phyloP scores from a whole-genome alignment of 2,888 invertebrate species.

The Pterobdella sp. region DNA sequence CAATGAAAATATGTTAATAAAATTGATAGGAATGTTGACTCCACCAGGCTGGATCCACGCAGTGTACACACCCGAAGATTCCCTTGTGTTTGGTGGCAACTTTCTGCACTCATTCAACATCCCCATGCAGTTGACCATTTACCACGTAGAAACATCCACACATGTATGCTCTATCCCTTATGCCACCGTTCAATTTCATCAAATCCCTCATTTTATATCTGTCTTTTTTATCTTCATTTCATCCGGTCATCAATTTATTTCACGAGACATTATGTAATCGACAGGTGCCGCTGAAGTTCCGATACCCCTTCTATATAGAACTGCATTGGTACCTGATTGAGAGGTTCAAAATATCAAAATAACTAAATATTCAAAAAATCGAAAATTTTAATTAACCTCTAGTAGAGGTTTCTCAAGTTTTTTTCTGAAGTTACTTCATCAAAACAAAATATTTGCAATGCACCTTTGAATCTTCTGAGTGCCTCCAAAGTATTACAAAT shows the following conservation, averaged over 20 bases:
- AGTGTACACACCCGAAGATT: slow-evolving; percentile 89
- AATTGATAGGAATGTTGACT: not conserved
- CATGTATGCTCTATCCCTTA: slow-evolving; percentile 58
- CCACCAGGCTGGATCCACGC: slow-evolving; percentile 85
- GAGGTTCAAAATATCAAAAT: too few relatives aligned
- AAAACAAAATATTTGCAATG: too few relatives aligned
- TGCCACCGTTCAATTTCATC: not conserved
- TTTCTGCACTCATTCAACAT: slow-evolving; percentile 92
- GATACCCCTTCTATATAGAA: slow-evolving; percentile 95
- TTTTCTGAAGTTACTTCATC: too few relatives aligned
- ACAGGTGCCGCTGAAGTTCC: slow-evolving; percentile 88
- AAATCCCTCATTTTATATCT: not conserved
- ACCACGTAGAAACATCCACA: slow-evolving; percentile 86
- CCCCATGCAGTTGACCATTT: slow-evolving; percentile 88
- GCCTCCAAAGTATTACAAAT: slow-evolving; percentile 46
- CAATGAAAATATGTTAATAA: not conserved
- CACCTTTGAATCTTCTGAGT: too few relatives aligned
- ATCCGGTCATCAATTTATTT: not conserved
- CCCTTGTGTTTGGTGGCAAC: slow-evolving; percentile 94
- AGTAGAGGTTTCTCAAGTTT: too few relatives aligned
- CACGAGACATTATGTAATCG: not conserved
- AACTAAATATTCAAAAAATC: too few relatives aligned
- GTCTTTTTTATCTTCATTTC: not conserved
- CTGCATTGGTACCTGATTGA: slow-evolving; percentile 96
- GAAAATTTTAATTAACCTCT: too few relatives aligned